Conservation (phyloP, 2,888 invertebrate genomes). For the Isoperla grammatica region DNA sequence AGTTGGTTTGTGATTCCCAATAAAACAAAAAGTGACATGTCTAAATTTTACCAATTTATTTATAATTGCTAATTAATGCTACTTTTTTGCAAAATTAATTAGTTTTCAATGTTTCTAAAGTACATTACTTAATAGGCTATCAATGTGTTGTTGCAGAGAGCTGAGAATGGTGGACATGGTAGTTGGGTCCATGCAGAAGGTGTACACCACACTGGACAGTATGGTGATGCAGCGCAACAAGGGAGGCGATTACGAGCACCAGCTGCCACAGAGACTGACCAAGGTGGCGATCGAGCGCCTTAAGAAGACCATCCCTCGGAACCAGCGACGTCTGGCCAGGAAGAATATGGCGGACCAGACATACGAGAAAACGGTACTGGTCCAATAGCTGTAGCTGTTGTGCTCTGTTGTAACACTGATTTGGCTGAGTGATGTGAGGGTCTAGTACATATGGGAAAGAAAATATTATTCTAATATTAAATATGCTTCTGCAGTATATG, state of each 20-base stretch:
- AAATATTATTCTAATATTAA: no score
- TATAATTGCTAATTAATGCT: no score
- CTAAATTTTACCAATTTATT: no score
- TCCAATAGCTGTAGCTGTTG: no score
- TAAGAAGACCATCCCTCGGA: conserved; percentile 36
- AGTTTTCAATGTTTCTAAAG: no score
- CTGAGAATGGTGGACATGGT: conserved; percentile 54
- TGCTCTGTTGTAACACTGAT: no score
- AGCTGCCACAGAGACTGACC: conserved; percentile 16
- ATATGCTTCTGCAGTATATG: no score
- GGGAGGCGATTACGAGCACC: not conserved
- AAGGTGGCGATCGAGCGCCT: conserved; percentile 38
- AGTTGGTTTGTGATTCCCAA: no score
- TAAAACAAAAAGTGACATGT: no score
- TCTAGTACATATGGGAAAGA: no score
- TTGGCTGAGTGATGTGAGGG: no score
- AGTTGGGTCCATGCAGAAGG: conserved; percentile 50
- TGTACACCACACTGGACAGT: conserved; percentile 46
- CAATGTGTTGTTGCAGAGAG: conserved; percentile 40
- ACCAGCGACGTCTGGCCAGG: conserved; percentile 37
- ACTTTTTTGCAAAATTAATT: no score
- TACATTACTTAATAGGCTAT: not conserved
- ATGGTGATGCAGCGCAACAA: conserved; percentile 35
- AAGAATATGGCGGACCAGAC: conserved; percentile 37
- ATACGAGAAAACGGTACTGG: conserved; percentile 3